Base-by-base conservation (phyloP, 2,113 vertebrate genomes). In the Chaetops frenatus region DNA sequence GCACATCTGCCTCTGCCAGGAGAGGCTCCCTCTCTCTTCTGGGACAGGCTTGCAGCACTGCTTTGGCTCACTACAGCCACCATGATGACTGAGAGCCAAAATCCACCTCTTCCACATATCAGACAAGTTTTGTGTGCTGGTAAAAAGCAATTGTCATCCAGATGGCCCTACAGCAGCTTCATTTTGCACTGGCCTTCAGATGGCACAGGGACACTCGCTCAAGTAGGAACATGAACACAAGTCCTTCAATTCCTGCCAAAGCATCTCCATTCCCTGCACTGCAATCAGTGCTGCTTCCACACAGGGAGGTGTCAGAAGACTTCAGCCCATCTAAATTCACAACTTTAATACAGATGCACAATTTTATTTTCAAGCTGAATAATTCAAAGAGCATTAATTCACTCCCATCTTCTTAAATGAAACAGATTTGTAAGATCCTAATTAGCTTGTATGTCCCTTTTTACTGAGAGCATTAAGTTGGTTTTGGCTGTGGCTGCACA, bases 211-310 rank as follows among this genome's bases (percentile, higher is more conserved):
- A 54, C 35, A 73, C 67, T 7, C 35, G 57, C 70, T 66, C 61
- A 10, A 1, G 4, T 8, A 22, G 62, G 31, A 57, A 3, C 73
- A 56, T 0, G 8, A 70, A 15, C 5, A 45, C 2, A 5, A 38
- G 11, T 17, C 22, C 70, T 5, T 0, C 5, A 3, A 2, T 3
- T 50, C 47, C 84, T 80, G 42, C 64, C 64, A 57, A 15, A 67
- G 82, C 44, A 83, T 11, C 66, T 72, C 77, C 36, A 7, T 1
- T 40, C 36, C 25, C 25, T 0, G 0, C 58, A 4, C 51, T n/a
- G 58, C 33, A 50, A 8, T 11, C 73, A 33, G 23, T 4, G 24
- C 42, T 47, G 73, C 83, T 58, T 57, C 58, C 70, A 74, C 36
- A 33, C 0, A 0, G 6, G 29, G 8, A 56, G 24, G 15, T 51